Percentiles rank a stretch among this genome's conserved stretches.
Evolutionary conservation across 2,888 invertebrate genomes (phyloP).

Genomic region (Chironomus riparius): DNA sequence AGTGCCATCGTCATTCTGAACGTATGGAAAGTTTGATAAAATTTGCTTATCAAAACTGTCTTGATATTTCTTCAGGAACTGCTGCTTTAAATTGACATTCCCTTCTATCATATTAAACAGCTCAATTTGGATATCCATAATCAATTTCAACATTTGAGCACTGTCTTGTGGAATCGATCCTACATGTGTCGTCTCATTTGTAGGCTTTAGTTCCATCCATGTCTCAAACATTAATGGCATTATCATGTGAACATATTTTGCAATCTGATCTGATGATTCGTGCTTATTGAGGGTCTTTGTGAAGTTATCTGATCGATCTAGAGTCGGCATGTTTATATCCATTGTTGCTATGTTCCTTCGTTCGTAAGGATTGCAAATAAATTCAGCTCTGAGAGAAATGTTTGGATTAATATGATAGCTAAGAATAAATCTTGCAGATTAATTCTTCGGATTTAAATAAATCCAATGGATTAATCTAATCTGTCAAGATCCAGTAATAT

Average conservation of each 20-base stretch:
- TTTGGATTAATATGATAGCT: background rate
- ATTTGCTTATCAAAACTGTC: conserved; percentile 49
- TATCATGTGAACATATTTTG: conserved; percentile 46
- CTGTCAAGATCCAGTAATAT: background rate
- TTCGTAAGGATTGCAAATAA: background rate
- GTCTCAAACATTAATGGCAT: conserved; percentile 73
- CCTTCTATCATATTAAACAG: conserved; percentile 46
- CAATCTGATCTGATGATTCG: no score
- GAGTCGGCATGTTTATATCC: no score
- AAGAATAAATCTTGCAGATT: no score
- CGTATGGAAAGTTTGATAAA: conserved; percentile 51
- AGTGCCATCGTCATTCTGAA: conserved; percentile 38
- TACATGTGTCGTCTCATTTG: conserved; percentile 42
- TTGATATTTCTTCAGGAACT: conserved; percentile 48
- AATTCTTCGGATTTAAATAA: no score
- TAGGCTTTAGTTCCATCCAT: conserved; percentile 71
- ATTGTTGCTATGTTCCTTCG: no score
- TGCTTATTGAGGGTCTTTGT: background rate
- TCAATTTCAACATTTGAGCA: conserved; percentile 52
- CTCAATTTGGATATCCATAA: conserved; percentile 53
- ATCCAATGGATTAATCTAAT: no score
- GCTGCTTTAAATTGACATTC: conserved; percentile 41
- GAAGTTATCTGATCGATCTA: background rate
- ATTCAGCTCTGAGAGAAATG: background rate
- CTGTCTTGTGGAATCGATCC: conserved; percentile 52